These are phyloP conservation scores for Drosophila nr. perissopoda DNA, from an alignment of 2,888 invertebrate genomes.

Conservation along the genomic window DNA sequence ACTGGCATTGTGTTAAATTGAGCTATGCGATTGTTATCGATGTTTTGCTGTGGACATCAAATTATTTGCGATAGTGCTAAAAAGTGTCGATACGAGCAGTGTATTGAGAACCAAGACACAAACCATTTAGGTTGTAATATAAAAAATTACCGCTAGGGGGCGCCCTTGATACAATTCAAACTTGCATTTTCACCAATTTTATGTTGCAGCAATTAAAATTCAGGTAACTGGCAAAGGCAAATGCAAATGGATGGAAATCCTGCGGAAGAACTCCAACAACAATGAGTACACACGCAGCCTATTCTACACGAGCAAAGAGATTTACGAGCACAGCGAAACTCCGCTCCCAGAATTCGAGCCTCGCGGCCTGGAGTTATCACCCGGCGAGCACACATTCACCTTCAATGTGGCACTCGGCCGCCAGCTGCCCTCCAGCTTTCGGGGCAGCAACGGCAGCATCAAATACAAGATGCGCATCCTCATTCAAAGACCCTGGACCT, in stretches of 20 bases:
- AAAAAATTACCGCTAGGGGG: not conserved
- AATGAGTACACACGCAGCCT: slow-evolving; percentile 82
- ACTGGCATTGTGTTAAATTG: slow-evolving; percentile 17
- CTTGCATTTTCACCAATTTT: slow-evolving; percentile 5
- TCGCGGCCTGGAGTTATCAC: slow-evolving; percentile 81
- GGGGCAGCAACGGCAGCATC: slow-evolving; percentile 83
- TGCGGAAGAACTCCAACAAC: slow-evolving; percentile 81
- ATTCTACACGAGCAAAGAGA: slow-evolving; percentile 83
- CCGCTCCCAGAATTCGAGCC: slow-evolving; percentile 82
- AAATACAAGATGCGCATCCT: slow-evolving; percentile 84
- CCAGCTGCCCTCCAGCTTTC: slow-evolving; percentile 83
- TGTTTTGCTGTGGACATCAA: not conserved
- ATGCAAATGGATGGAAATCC: slow-evolving; percentile 84
- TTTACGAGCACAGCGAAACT: slow-evolving; percentile 81
- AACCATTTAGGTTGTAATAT: slow-evolving; percentile 1
- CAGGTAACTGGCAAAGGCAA: slow-evolving; percentile 84
- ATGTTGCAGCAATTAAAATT: slow-evolving; percentile 82
- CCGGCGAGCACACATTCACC: slow-evolving; percentile 82
- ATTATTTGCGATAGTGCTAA: not conserved
- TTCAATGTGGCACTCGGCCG: slow-evolving; percentile 80
- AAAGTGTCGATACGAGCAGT: not conserved
- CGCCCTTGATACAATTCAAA: not conserved
- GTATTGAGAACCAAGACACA: not conserved
- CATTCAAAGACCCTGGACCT: slow-evolving; percentile 84
- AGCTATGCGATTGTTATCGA: slow-evolving; percentile 32